These are phyloP conservation scores for Watsonalla cultraria DNA, from an alignment of 2,888 invertebrate species.

Conservation along the genomic window DNA sequence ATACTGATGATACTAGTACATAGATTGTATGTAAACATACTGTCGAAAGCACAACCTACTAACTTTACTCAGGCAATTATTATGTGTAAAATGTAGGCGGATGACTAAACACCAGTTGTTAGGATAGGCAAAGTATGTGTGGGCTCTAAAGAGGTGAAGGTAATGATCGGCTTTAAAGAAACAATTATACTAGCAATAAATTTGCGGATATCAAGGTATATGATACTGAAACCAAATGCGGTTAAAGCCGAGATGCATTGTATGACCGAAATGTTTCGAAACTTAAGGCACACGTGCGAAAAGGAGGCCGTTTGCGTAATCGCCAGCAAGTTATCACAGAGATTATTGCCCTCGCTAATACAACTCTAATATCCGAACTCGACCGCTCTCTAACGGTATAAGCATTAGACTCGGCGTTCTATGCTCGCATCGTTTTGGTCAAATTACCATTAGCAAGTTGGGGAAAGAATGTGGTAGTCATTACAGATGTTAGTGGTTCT, in stretches of 20 bases:
- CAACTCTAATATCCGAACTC: conserved; percentile 43
- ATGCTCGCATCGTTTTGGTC: conserved; percentile 61
- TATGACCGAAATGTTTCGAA: conserved; percentile 52
- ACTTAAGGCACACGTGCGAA: conserved; percentile 61
- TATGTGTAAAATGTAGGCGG: conserved; percentile 20
- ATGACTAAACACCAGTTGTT: conserved; percentile 15
- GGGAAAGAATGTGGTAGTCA: conserved; percentile 18
- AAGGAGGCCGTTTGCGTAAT: conserved; percentile 65
- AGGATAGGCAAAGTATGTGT: conserved; percentile 18
- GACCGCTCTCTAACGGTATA: conserved; percentile 58
- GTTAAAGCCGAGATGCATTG: conserved; percentile 14
- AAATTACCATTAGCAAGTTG: conserved; percentile 17
- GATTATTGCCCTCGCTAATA: conserved; percentile 63
- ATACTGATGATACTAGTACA: conserved; percentile 43
- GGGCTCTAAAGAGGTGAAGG: conserved; percentile 42
- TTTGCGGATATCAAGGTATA: no score
- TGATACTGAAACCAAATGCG: background rate
- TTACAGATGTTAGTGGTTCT: conserved; percentile 15
- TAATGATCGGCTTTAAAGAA: conserved; percentile 21
- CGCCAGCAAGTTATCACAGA: conserved; percentile 50
- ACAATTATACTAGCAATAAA: background rate
- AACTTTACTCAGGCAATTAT: conserved; percentile 8
- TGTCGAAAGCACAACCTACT: conserved; percentile 24
- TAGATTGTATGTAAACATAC: conserved; percentile 21
- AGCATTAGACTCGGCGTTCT: conserved; percentile 26